Evolutionary conservation across 2,113 vertebrate genomes (phyloP).

Genomic region (Cololabis saira): DNA sequence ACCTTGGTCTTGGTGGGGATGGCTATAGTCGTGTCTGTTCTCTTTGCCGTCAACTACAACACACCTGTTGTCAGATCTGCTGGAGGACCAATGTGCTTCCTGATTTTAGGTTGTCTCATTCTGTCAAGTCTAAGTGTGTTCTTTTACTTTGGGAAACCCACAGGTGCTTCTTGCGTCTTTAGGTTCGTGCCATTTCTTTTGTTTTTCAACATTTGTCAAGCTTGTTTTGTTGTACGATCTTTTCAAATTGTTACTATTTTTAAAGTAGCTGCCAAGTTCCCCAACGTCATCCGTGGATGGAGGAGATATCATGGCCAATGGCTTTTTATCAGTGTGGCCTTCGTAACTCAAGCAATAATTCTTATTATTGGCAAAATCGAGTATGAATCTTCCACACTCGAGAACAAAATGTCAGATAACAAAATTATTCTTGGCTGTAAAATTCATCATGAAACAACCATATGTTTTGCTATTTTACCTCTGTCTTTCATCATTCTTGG

Average conservation of each 20-base stretch:
- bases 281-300: constrained; percentile 80
- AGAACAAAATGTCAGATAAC: constrained; percentile 52
- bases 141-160: constrained; percentile 83
- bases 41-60: constrained; percentile 81
- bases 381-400: constrained; percentile 57
- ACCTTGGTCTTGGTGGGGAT: constrained; percentile 65
- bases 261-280: constrained; percentile 84
- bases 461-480: constrained; percentile 37
- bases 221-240: constrained; percentile 83
- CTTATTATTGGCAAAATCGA: constrained; percentile 55
- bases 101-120: constrained; percentile 85
- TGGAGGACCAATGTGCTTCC: constrained; percentile 85
- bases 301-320: constrained; percentile 78
- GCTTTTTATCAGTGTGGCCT: constrained; percentile 71
- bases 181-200: constrained; percentile 73
- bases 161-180: constrained; percentile 67
- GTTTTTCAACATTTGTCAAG: constrained; percentile 82
- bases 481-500: constrained; percentile 73
- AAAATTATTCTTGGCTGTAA: constrained; percentile 81
- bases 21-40: constrained; percentile 45
- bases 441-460: fast-evolving
- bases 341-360: constrained; percentile 66
- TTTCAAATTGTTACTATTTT: constrained; percentile 90
- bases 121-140: constrained; percentile 78
- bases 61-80: constrained; percentile 88